Evolutionary conservation across 2,113 vertebrate genomes (phyloP), one percentile per base, ranked within the genome.

Genomic region (Prinia subflava): DNA sequence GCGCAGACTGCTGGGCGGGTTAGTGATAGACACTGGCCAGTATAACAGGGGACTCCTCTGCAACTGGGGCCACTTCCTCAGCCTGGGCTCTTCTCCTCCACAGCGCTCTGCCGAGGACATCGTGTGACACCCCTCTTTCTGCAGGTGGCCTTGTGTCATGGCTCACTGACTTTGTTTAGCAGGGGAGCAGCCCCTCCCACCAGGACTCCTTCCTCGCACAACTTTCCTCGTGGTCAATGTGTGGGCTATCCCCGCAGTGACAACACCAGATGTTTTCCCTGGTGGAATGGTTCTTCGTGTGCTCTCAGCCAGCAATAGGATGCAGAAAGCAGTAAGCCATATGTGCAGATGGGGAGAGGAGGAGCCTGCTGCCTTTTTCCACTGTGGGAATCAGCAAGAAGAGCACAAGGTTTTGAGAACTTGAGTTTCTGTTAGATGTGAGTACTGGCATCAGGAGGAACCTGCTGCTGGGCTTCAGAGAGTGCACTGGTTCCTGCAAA

Each of bases 41-140:
- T 98, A 99, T 92, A 99, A 98, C 31, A 95, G 85, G 41, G 99
- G 99, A 47, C 98, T 99, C 87, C 85, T 97, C 42, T 95, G 94
- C 87, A 99, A 99, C 98, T 99, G 99, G 99, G 94, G 92, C 13
- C 98, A 99, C 93, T 99, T 99, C 97, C 96, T 99, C 94, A 98
- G 97, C 68, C 98, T 99, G 98, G 98, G 95, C 11, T 50, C 95
- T 15, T 94, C 77, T 46, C 46, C 85, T 2, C 68, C 89, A 13
- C 96, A 89, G 63, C 95, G 80, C 46, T 93, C 97, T 35, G 97
- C 97, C 4, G 97, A 98, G 92, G 98, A 99, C 92, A 95, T 99
- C 5, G 99, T 99, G 84, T 99, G 98, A 98, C 67, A n/a, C 31
- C 52, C 71, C 49, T 88, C 63, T 92, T 93, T 65, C 35, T 64